phyloP scores from a whole-genome alignment of 2,888 invertebrate genomes.

The Conchocele bisecta region DNA sequence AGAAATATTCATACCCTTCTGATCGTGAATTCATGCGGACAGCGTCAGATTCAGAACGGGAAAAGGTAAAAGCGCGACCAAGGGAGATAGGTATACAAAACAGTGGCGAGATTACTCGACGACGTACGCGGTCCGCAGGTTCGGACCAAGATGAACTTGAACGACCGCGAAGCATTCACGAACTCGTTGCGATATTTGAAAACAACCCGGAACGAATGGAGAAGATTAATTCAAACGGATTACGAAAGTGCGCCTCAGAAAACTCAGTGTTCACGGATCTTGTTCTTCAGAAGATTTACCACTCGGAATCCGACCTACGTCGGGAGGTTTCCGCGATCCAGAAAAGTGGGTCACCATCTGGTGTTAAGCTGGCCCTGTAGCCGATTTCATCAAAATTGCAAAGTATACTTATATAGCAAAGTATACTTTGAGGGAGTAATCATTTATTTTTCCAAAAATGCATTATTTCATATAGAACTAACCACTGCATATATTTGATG shows the following conservation, averaged over 20 bases:
- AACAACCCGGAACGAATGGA: constrained; percentile 58
- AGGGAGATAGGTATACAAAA: background rate
- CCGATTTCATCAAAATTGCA: too few relatives aligned
- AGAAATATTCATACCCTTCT: too few relatives aligned
- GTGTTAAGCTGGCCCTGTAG: too few relatives aligned
- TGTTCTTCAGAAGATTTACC: constrained; percentile 63
- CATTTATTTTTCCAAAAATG: too few relatives aligned
- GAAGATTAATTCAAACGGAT: constrained; percentile 51
- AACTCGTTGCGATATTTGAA: constrained; percentile 73
- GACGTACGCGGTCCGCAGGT: constrained; percentile 36
- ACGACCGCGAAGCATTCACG: constrained; percentile 76
- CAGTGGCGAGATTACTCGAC: constrained; percentile 26
- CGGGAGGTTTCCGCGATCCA: background rate
- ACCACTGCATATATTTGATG: too few relatives aligned
- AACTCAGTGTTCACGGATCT: constrained; percentile 66
- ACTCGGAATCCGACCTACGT: constrained; percentile 59
- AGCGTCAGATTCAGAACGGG: constrained; percentile 38
- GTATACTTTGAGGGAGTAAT: too few relatives aligned
- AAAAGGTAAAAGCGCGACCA: background rate
- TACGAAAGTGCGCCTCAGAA: constrained; percentile 72
- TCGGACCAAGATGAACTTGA: constrained; percentile 52
- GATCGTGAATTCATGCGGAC: constrained; percentile 26
- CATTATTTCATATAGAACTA: too few relatives aligned
- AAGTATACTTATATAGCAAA: too few relatives aligned
- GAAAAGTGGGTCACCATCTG: too few relatives aligned